A percentile compares a stretch with the other conserved stretches of the same genome.
phyloP scores from a whole-genome alignment of 2,888 invertebrate species.

The Crocallis elinguaria region DNA sequence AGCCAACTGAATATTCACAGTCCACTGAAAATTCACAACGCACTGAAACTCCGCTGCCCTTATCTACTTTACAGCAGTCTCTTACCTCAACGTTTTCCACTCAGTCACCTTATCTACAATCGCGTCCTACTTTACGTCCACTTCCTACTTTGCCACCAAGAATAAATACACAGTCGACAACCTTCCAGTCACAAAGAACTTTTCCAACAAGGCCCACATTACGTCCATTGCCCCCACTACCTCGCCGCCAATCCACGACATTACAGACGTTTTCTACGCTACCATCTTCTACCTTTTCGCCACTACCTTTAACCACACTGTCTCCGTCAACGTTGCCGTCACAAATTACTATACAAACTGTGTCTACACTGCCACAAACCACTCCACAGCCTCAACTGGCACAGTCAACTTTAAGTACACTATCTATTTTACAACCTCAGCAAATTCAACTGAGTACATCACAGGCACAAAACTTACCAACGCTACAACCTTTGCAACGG shows the following conservation, averaged over 20 bases:
- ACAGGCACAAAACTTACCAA: constrained; percentile 9
- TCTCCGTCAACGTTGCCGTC: neutral
- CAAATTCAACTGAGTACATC: constrained; percentile 4
- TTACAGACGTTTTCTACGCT: constrained; percentile 5
- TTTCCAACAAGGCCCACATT: constrained; percentile 13
- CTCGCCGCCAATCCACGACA: constrained; percentile 13
- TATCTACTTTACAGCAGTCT: neutral
- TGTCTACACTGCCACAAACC: constrained; percentile 5
- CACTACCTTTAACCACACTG: constrained; percentile 1
- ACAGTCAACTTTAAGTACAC: constrained; percentile 1
- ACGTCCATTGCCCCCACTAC: constrained; percentile 7
- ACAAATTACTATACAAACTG: constrained; percentile 6
- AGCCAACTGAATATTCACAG: too few relatives aligned
- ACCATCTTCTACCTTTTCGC: constrained; percentile 5
- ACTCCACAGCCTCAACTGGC: constrained; percentile 7
- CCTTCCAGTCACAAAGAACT: neutral
- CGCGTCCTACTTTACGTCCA: constrained; percentile 3
- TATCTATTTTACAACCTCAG: constrained; percentile 12
- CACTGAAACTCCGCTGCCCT: neutral
- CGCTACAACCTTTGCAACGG: constrained; percentile 6
- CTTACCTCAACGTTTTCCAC: neutral
- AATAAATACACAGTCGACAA: neutral
- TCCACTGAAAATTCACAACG: too few relatives aligned
- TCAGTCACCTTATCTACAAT: neutral
- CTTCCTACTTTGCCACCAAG: constrained; percentile 1